Evolutionary conservation across 2,888 invertebrate genomes (phyloP).

Genomic region (Digitonthophagus gazella): DNA sequence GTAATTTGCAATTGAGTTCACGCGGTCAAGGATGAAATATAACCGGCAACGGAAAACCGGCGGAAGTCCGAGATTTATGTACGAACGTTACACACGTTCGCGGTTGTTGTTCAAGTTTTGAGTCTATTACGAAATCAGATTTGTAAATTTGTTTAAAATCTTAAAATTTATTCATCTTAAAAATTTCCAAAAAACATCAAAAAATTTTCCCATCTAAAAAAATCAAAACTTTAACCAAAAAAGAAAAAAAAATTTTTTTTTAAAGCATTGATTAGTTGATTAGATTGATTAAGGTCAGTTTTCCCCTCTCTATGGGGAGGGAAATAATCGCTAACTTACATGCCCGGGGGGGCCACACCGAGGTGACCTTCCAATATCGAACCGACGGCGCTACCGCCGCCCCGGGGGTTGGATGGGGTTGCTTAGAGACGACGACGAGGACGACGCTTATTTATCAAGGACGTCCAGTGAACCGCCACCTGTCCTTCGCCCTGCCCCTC

Average conservation of each 20-base stretch:
- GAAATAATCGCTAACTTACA: no score
- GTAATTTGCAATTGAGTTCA: not conserved
- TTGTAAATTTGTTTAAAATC: no score
- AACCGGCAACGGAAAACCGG: not conserved
- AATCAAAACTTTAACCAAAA: no score
- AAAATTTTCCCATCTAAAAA: no score
- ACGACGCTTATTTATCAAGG: conserved; percentile 36
- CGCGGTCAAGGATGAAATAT: not conserved
- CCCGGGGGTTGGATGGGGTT: conserved; percentile 31
- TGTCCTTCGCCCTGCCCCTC: conserved; percentile 30
- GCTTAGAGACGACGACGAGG: conserved; percentile 35
- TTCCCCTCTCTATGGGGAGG: no score
- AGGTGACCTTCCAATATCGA: conserved; percentile 37
- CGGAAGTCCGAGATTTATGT: not conserved
- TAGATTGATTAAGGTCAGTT: not conserved
- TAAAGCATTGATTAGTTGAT: not conserved
- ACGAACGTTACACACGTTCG: no score
- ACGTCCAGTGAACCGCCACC: conserved; percentile 37
- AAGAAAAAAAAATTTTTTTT: no score
- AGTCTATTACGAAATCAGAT: no score
- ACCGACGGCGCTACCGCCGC: conserved; percentile 25
- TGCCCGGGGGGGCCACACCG: conserved; percentile 24
- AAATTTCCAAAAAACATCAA: no score
- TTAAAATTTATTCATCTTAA: no score
- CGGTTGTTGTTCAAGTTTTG: no score